phyloP scores from a whole-genome alignment of 1,140 invertebrate genomes.

The Euwallacea fornicatus region DNA sequence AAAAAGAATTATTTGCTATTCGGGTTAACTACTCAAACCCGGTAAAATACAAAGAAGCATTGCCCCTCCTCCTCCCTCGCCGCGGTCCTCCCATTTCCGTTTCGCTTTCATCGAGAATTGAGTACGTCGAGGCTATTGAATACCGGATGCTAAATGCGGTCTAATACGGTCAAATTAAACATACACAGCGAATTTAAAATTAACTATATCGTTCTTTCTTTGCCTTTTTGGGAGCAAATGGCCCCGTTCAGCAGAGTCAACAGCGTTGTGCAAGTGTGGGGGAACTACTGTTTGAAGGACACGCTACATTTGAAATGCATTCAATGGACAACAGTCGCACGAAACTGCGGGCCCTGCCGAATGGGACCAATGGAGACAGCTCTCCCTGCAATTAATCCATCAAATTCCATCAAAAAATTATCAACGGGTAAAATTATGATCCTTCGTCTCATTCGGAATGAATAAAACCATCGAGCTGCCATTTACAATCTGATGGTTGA shows the following conservation, averaged over 20 bases:
- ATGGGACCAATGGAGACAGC: too few relatives aligned
- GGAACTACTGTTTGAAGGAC: background rate
- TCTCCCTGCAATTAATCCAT: too few relatives aligned
- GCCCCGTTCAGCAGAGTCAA: too few relatives aligned
- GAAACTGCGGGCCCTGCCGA: too few relatives aligned
- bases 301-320: background rate
- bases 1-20: too few relatives aligned
- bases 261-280: background rate
- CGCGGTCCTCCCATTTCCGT: constrained; percentile 28
- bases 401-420: too few relatives aligned
- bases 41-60: background rate
- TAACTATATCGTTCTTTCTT: too few relatives aligned
- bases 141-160: constrained; percentile 24
- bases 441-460: too few relatives aligned
- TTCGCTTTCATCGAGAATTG: constrained; percentile 32
- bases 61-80: background rate
- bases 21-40: background rate
- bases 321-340: too few relatives aligned
- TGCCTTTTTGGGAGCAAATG: too few relatives aligned
- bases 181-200: constrained; percentile 26
- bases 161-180: constrained; percentile 30
- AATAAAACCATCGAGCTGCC: background rate
- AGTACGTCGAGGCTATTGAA: constrained; percentile 26
- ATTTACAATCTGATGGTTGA: constrained; percentile 6
- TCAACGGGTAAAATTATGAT: too few relatives aligned